Base-by-base conservation (phyloP, 2,888 invertebrate species). In the Cephus runcator region DNA sequence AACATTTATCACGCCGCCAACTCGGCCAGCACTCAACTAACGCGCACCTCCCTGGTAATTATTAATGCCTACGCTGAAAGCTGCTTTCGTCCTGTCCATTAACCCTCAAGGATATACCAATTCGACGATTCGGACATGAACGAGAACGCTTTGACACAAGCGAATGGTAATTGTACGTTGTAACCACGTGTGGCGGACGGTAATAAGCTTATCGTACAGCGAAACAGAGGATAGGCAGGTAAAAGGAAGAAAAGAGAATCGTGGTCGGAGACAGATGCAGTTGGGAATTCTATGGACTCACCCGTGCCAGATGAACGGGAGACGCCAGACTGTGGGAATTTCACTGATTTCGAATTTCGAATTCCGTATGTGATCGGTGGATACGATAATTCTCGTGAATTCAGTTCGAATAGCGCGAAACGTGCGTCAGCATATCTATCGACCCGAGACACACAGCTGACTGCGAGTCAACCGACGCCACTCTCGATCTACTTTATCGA, bases 1-100 rank as follows among this genome's bases (percentile, higher is more conserved):
- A 71, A 68, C 77, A 77, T 77, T 77, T 77, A 77, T 77, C 77
- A 77, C 75, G 35, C 34, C 75, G 75, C 74, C 56, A 71, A 71
- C 74, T 56, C 36, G 35, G 34, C 75, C 77, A 34, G 75, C 75
- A 71, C 69, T 74, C 71, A 69, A 75, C 69, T 36, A 69, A 75
- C 40, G 34, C 56, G 69, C n/a, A 31, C 31, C 34, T 69, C 30
- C 40, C 34, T 12, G 69, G 68, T 69, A 77, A 77, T 77, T 75
- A 75, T 77, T 77, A 77, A 77, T 75, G 77, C 71, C 71, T 75
- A 75, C 75, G 33, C 31, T 30, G 71, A 71, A 71, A 71, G 33
- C 71, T 56, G 56, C 56, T 56, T 23, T 56, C 56, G 56, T 56
- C 56, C 56, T 56, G 56, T 56, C 23, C 56, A 56, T 56, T 56